Conservation (phyloP, 2,888 invertebrate genomes). For the Hyppa rectilinea region DNA sequence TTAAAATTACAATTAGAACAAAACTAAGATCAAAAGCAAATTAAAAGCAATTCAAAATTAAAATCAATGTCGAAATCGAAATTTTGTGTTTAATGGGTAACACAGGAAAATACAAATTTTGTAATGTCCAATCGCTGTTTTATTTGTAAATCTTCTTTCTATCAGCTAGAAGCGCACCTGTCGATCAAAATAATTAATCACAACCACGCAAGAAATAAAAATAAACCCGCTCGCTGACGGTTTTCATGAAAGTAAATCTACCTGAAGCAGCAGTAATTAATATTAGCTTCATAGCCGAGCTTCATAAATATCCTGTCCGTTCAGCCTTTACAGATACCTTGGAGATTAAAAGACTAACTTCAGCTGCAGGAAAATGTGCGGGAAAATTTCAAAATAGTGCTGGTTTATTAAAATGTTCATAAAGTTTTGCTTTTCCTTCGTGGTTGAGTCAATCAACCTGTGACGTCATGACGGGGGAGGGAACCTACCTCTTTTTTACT, state of each 20-base stretch:
- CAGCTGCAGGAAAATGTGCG: constrained; percentile 17
- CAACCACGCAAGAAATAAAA: not conserved
- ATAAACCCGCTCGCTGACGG: not conserved
- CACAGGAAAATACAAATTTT: too few relatives aligned
- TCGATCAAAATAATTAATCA: not conserved
- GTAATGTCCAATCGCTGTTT: too few relatives aligned
- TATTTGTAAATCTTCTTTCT: too few relatives aligned
- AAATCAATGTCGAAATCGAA: too few relatives aligned
- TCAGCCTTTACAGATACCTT: constrained; percentile 25
- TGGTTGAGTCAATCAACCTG: constrained; percentile 1
- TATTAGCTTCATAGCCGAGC: constrained; percentile 27
- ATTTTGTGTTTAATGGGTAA: too few relatives aligned
- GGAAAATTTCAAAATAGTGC: not conserved
- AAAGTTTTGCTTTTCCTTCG: not conserved
- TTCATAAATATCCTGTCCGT: constrained; percentile 35
- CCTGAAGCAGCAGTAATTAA: constrained; percentile 46
- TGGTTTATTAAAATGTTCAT: constrained; percentile 1
- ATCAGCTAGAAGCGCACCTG: too few relatives aligned
- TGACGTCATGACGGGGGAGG: too few relatives aligned
- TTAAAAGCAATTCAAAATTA: too few relatives aligned
- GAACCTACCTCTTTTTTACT: too few relatives aligned
- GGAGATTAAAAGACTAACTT: constrained; percentile 40
- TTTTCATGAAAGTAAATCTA: constrained; percentile 20
- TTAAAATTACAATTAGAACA: too few relatives aligned
- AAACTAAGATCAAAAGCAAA: too few relatives aligned